A percentile compares a stretch with the other conserved stretches of the same genome.
Evolutionary conservation across 2,797 vertebrate genomes (phyloP).

Genomic region (Chlorospingus flavigularis): DNA sequence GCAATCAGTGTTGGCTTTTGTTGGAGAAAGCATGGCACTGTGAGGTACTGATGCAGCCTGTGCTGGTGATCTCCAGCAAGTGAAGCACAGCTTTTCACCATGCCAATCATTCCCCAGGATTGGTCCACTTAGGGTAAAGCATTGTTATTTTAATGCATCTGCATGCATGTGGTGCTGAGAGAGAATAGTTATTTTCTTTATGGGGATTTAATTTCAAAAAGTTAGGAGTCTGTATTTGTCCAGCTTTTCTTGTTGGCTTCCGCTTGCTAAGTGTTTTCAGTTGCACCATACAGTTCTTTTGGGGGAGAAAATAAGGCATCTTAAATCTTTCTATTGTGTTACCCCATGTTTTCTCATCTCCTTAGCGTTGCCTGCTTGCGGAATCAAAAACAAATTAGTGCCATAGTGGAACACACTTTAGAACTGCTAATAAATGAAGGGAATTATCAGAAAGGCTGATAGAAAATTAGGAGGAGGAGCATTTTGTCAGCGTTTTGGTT

Average conservation of each 20-base stretch:
- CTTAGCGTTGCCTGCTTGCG: conserved; percentile 32
- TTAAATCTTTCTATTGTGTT: not conserved
- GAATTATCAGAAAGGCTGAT: not conserved
- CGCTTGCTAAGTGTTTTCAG: not conserved
- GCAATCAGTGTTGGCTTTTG: not conserved
- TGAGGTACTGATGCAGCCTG: not conserved
- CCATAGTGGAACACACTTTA: conserved; percentile 22
- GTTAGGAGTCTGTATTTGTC: not conserved
- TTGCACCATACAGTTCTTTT: not conserved
- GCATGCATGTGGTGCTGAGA: conserved; percentile 3
- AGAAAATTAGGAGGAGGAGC: not conserved
- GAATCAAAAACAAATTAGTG: conserved; percentile 48
- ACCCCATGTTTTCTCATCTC: not conserved
- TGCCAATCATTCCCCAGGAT: not conserved
- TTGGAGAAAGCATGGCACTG: not conserved
- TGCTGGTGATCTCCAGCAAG: not conserved
- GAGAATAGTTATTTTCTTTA: conserved; percentile 29
- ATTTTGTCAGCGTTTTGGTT: not conserved
- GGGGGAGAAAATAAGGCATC: not conserved
- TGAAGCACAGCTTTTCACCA: not conserved
- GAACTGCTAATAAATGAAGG: conserved; percentile 11
- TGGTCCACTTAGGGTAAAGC: not conserved
- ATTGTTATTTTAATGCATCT: conserved; percentile 40
- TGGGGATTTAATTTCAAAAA: conserved; percentile 21
- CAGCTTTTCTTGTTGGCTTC: not conserved